phyloP scores from a whole-genome alignment of 2,888 invertebrate genomes.

The Enoplolaimus lenunculus region DNA sequence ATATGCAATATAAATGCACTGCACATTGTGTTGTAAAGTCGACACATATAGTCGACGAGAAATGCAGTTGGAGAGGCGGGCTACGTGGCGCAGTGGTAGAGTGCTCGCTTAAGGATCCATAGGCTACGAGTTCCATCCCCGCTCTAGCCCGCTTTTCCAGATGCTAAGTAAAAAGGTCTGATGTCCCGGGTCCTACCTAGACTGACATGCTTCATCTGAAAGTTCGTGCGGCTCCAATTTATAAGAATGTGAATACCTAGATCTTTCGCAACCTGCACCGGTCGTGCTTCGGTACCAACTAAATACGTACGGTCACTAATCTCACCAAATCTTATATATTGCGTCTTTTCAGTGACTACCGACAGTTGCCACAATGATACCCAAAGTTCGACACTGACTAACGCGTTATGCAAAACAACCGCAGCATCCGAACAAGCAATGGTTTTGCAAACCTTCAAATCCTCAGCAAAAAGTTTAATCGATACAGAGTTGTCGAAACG shows the following conservation, averaged over 20 bases:
- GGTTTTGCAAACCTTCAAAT: not conserved
- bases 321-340: not conserved
- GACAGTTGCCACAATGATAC: not conserved
- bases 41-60: too few species aligned
- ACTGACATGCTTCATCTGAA: too few species aligned
- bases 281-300: not conserved
- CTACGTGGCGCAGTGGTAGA: too few species aligned
- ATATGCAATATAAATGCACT: too few species aligned
- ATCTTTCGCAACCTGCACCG: not conserved
- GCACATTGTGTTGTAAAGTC: too few species aligned
- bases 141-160: too few species aligned
- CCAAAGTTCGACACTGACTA: not conserved
- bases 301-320: not conserved
- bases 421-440: not conserved
- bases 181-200: too few species aligned
- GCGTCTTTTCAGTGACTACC: not conserved
- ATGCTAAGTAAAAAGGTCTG: too few species aligned
- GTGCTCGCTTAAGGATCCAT: too few species aligned
- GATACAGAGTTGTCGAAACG: not conserved
- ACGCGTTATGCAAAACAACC: not conserved
- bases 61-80: too few species aligned
- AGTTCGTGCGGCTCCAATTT: not conserved
- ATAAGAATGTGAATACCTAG: not conserved
- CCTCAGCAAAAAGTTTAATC: not conserved
- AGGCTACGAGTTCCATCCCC: too few species aligned